Conservation (phyloP, 2,113 vertebrate species). For the Xenopus borealis region DNA sequence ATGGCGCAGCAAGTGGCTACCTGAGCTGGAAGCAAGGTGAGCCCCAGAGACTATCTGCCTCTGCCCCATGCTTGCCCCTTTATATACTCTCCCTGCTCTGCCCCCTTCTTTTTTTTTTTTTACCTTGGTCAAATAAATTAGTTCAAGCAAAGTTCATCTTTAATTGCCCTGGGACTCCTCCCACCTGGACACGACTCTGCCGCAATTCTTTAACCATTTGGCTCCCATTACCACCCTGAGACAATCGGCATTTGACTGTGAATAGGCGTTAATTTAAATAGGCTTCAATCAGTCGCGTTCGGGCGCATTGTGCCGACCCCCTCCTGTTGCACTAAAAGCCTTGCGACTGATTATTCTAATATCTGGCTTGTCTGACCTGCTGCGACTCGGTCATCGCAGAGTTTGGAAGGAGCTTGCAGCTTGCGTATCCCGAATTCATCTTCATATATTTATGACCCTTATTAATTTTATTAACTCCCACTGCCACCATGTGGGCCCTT, state of each 20-base stretch:
- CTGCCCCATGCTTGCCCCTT: conserved; percentile 70
- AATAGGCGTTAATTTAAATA: conserved; percentile 68
- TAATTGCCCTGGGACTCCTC: conserved; percentile 90
- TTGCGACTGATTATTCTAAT: too few species aligned
- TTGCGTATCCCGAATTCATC: too few species aligned
- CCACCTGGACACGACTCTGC: conserved; percentile 57
- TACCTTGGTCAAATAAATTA: conserved; percentile 94
- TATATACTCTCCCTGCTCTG: too few species aligned
- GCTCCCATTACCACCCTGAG: conserved; percentile 57
- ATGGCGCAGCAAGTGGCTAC: conserved; percentile 55
- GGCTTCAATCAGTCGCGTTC: conserved; percentile 62
- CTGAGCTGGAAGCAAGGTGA: conserved; percentile 37
- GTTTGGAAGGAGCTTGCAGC: too few species aligned
- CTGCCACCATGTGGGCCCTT: too few species aligned
- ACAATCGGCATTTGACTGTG: conserved; percentile 64
- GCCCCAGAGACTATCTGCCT: not conserved
- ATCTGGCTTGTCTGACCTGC: too few species aligned
- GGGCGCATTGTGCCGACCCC: conserved; percentile 59
- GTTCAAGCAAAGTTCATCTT: conserved; percentile 99
- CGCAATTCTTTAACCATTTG: conserved; percentile 79
- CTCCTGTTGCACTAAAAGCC: too few species aligned
- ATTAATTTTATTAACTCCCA: too few species aligned
- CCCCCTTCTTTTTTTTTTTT: conserved; percentile 46
- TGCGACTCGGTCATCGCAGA: too few species aligned
- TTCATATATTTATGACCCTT: too few species aligned